Base-by-base conservation (phyloP, 2,797 vertebrate species). In the Helarctos malayanus region DNA sequence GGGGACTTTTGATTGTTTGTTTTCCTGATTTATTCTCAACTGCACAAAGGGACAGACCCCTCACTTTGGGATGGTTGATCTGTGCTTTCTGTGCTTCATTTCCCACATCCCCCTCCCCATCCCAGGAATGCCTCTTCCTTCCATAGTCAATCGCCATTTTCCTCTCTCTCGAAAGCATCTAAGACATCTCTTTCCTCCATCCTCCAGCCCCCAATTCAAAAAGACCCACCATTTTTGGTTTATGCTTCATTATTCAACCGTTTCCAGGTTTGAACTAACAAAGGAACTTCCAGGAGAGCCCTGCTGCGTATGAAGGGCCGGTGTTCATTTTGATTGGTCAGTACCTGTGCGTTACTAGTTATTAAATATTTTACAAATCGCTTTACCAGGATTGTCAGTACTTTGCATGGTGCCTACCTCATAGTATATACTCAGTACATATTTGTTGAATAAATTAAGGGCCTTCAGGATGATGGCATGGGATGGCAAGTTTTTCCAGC, bases 251-350 rank as follows among this genome's bases (percentile, higher is more conserved):
- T 65, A 69, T 41, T 84, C 61, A 96, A 83, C 21, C 45, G 0
- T 92, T 90, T 87, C 29, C 63, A 49, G 27, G 38, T 85, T 78
- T 91, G 49, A 82, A 63, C 80, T 83, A 84, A 78, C 63, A 90
- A 59, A 56, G 23, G 19, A 8, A 35, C 25, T 65, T 76, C 7
- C 49, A 54, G 38, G 32, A 68, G 78, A 83, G 32, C 1, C 35
- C 3, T 75, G 47, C 7, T 35, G 13, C n/a, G 1, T 68, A 10
- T 54, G 25, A 78, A 80, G 32, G 15, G 27, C 21, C 87, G 23
- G 21, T 45, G 18, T 85, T 85, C 54, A 86, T 78, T 85, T 89
- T 82, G 25, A 82, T 73, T 65, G 29, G 4, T 38, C 6, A 79
- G 54, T 73, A 25, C 5, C 2, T 82, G 38, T 79, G 29, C 13